Base-by-base conservation (phyloP, 92 coral and sea anemone genomes). In the Siderastrea siderea region DNA sequence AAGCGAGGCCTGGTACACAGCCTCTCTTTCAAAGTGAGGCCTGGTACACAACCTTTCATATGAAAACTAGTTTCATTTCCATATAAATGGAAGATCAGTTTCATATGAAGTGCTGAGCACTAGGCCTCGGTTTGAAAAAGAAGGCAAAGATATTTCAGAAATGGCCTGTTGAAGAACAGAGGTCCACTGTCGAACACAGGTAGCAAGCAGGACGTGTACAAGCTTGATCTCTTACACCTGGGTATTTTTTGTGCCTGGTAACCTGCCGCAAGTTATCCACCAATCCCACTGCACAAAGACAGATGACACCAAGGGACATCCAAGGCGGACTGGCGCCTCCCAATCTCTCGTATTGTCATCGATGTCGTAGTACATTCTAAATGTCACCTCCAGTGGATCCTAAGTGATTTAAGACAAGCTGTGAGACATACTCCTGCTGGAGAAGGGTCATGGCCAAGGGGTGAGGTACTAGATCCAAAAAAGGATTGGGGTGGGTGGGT, bases 201-300 rank as follows among this genome's bases (percentile, higher is more conserved):
- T 26, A 0, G 38, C 38, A 26, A 0, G 38, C 38, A 26, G 38
- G 38, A 26, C 38, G 38, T 26, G 38, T 26, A 26, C 38, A 26
- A 26, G 38, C 38, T 26, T 8, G 1, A 8, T 7, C n/a, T 9
- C 47, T 88, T 79, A 95, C 45, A 95, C 98, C 62, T 86, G 95
- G 9, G 98, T 95, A 52, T 90, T 66, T 55, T 95, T 95, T 44
- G 82, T 78, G 16, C 88, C 87, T 1, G 98, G 98, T 15, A 92
- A 69, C 74, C 93, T 86, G 50, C 95, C 97, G 84, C 99, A 96
- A 1, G 95, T 94, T 73, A 97, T 87, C 99, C 99, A 97, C 92
- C 94, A 90, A 87, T 97, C 99, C 99, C 99, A 97, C 64, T 90
- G 87, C 54, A 87, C 94, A 77, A 96, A 95, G 58, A 97, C 96